These are phyloP conservation scores for Trissoscelio sp. DNA, from an alignment of 2,888 invertebrate genomes.

Conservation along the genomic window DNA sequence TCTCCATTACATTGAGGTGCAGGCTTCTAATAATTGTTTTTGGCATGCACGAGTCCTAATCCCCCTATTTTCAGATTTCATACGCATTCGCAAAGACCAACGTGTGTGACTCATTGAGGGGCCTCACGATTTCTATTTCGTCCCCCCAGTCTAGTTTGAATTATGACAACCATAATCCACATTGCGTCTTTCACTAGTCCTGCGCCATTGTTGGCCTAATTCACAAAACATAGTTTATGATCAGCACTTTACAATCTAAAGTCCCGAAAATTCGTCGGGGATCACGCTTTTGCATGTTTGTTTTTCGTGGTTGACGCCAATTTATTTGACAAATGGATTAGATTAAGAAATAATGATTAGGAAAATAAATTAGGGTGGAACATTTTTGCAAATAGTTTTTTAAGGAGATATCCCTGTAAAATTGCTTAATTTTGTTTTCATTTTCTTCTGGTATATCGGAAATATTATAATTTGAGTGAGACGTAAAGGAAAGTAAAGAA, in stretches of 20 bases:
- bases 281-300: constrained; percentile 25
- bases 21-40: constrained; percentile 39
- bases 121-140: constrained; percentile 8
- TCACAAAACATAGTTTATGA: constrained; percentile 49
- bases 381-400: too few species aligned
- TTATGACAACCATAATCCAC: constrained; percentile 62
- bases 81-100: constrained; percentile 17
- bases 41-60: constrained; percentile 26
- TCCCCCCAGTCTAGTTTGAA: constrained; percentile 41
- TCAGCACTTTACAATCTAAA: constrained; percentile 45
- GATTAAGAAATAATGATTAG: not conserved
- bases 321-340: constrained; percentile 24
- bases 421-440: too few species aligned
- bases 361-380: not conserved
- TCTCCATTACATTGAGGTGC: not conserved
- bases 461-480: too few species aligned
- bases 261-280: constrained; percentile 7
- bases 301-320: constrained; percentile 11
- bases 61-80: constrained; percentile 54
- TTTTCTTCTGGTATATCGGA: too few species aligned
- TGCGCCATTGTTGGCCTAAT: constrained; percentile 50
- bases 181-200: constrained; percentile 40
- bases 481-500: not conserved
- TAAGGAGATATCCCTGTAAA: too few species aligned
- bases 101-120: constrained; percentile 38